Base-by-base conservation (phyloP, 2,113 vertebrate genomes). In the Plecturocebus donacophilus region DNA sequence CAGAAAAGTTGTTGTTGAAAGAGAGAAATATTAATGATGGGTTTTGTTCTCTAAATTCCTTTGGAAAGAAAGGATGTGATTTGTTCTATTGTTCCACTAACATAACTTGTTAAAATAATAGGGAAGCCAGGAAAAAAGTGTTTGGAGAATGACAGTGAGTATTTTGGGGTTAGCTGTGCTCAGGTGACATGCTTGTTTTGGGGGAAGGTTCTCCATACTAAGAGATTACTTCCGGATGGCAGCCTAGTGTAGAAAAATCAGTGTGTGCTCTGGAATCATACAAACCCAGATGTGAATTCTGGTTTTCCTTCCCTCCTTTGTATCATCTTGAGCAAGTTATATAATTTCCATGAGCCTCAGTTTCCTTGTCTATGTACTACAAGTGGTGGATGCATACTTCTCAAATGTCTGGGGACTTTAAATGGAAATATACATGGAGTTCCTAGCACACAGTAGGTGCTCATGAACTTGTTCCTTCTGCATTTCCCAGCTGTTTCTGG, bases 191-290 rank as follows among this genome's bases (percentile, higher is more conserved):
- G 25, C 73, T 82, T 97, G 47, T 35, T 85, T 86, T 58, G 0
- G 21, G 19, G 76, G 42, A n/a, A 38, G 27, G 5, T 58, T 87
- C 42, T 79, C 32, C 6, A 79, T 68, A 35, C 49, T 70, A 85
- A 89, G 35, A 56, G 30, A 88, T 42, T 12, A 23, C 25, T 82
- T 47, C 10, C 13, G 82, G 23, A 3, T 66, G 45, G 9, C 42
- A 58, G 12, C 27, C 35, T 19, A 40, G 35, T 35, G 10, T 35
- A 42, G 40, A n/a, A 52, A 30, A 87, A 81, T 19, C 20, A 25
- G 16, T 0, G 0, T 0, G 1, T 56, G 35, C 17, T 10, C 45
- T 87, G 45, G 14, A 73, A 25, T 73, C 25, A 42, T 40, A 20
- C n/a, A 73, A 64, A 66, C 10, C 13, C 71, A 49, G 38, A 64